Percentiles rank a stretch among this genome's conserved stretches.
Evolutionary conservation across 2,797 vertebrate species (phyloP).

Genomic region (Schizopygopsis pylzovi): DNA sequence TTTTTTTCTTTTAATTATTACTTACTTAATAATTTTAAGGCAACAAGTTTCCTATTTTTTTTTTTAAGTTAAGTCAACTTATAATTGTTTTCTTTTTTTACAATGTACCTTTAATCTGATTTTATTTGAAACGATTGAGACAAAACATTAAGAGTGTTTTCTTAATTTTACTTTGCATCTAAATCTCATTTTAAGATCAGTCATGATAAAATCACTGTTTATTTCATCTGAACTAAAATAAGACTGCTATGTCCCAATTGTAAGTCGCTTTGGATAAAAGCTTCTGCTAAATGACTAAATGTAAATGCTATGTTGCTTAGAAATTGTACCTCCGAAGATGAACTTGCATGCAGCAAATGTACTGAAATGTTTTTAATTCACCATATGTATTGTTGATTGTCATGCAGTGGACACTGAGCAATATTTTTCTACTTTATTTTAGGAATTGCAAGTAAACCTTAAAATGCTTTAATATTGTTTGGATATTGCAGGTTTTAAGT

Average conservation of each 20-base stretch:
- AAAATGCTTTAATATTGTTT: not conserved
- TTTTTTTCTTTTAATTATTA: no score
- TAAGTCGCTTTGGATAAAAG: no score
- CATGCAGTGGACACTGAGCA: not conserved
- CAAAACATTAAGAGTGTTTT: slow-evolving; percentile 14
- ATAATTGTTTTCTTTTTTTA: no score
- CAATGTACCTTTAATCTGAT: not conserved
- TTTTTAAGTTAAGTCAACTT: no score
- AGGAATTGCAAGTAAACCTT: not conserved
- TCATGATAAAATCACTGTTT: not conserved
- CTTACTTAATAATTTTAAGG: no score
- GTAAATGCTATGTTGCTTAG: not conserved
- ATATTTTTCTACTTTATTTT: not conserved
- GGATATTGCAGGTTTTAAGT: not conserved
- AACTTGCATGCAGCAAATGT: not conserved
- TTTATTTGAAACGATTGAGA: not conserved
- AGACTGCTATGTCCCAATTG: not conserved
- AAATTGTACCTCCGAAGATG: not conserved
- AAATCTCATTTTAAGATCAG: not conserved
- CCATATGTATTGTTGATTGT: not conserved
- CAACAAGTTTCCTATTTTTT: no score
- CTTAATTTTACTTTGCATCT: not conserved
- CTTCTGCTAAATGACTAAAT: no score
- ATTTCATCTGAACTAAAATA: not conserved
- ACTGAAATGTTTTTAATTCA: not conserved